Conservation (phyloP, 2,113 vertebrate genomes). For the Austrofundulus limnaeus region DNA sequence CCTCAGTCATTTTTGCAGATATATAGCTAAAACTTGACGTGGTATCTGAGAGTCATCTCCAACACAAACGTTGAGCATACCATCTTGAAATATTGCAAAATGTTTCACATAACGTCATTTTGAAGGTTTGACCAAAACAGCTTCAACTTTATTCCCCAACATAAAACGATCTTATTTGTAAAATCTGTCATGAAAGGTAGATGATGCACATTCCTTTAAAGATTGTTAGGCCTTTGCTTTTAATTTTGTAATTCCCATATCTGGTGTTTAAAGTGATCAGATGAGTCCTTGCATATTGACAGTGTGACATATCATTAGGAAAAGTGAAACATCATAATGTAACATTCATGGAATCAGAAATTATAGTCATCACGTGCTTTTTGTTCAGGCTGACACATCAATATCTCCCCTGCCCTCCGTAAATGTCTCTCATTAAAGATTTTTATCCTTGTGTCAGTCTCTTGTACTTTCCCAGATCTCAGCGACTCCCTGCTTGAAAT, state of each 20-base stretch:
- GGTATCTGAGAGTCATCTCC: too few species aligned
- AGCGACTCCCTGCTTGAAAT: constrained; percentile 74
- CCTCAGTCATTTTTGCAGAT: too few species aligned
- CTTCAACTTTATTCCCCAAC: too few species aligned
- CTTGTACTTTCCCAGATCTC: constrained; percentile 53
- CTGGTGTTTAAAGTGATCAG: constrained; percentile 12
- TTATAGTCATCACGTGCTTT: constrained; percentile 39
- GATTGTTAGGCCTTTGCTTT: too few species aligned
- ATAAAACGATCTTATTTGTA: too few species aligned
- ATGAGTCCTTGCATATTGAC: constrained; percentile 3
- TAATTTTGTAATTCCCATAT: neutral
- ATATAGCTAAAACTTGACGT: too few species aligned
- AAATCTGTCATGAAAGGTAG: too few species aligned
- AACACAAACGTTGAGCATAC: too few species aligned
- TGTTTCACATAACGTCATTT: too few species aligned
- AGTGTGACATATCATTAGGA: constrained; percentile 14
- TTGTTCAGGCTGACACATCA: constrained; percentile 42
- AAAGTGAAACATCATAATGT: constrained; percentile 23
- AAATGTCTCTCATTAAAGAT: constrained; percentile 71
- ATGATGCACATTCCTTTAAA: too few species aligned
- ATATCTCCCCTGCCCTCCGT: constrained; percentile 49
- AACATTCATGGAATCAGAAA: constrained; percentile 18
- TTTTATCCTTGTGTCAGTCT: constrained; percentile 45
- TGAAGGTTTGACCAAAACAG: too few species aligned
- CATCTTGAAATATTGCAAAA: too few species aligned